phyloP scores from a whole-genome alignment of 1,140 invertebrate species.

The Bombus cullumanus region DNA sequence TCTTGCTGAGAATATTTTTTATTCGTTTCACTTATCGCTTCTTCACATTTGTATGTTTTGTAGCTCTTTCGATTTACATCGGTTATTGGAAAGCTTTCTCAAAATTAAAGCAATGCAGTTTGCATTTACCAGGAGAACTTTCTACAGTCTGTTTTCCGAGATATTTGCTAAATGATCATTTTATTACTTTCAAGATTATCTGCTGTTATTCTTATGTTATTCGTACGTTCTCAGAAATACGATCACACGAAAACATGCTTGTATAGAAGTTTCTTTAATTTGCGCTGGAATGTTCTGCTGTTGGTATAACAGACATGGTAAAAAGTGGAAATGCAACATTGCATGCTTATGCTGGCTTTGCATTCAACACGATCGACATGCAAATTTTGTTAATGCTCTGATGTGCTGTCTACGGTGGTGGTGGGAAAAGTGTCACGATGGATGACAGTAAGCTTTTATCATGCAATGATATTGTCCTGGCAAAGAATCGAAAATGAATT shows the following conservation, averaged over 20 bases:
- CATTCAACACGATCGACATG: conserved; percentile 51
- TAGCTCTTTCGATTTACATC: conserved; percentile 3
- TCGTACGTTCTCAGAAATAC: not conserved
- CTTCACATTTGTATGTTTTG: conserved; percentile 40
- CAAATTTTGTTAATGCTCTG: conserved; percentile 53
- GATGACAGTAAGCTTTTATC: conserved; percentile 45
- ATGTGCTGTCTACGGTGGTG: conserved; percentile 73
- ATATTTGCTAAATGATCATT: not conserved
- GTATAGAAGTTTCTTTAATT: conserved; percentile 16
- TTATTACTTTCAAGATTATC: not conserved
- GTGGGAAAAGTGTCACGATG: conserved; percentile 70
- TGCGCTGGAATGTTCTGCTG: conserved; percentile 28
- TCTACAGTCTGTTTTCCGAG: conserved; percentile 13
- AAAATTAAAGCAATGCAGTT: not conserved
- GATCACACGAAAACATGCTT: not conserved
- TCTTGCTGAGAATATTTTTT: conserved; percentile 32
- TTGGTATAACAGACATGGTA: conserved; percentile 1
- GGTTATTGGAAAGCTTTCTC: not conserved
- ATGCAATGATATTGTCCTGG: not conserved
- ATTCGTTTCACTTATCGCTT: conserved; percentile 49
- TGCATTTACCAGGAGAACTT: conserved; percentile 46
- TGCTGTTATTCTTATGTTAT: not conserved
- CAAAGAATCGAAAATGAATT: not conserved
- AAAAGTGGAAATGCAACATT: conserved; percentile 39
- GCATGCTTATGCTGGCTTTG: conserved; percentile 61